Conservation (phyloP, 1,140 invertebrate genomes). For the Bombus consobrinus region DNA sequence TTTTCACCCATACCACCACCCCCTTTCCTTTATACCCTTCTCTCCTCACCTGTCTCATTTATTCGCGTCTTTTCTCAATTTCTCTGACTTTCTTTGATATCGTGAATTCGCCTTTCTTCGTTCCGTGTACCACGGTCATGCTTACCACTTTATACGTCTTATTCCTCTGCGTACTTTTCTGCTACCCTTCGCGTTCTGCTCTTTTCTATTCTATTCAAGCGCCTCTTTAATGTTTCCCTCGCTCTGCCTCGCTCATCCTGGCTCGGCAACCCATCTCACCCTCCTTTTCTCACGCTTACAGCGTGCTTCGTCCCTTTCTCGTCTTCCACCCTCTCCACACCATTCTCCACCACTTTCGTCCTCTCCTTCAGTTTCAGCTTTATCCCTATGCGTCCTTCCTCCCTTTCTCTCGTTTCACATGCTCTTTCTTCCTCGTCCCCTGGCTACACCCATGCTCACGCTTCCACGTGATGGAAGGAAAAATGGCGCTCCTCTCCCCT, state of each 20-base stretch:
- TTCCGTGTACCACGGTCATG: too few relatives aligned
- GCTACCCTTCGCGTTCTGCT: not conserved
- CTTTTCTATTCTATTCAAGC: not conserved
- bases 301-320: not conserved
- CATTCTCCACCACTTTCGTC: not conserved
- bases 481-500: conserved; percentile 13
- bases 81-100: not conserved
- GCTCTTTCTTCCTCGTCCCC: not conserved
- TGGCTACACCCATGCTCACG: not conserved
- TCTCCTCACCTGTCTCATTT: not conserved
- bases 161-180: not conserved
- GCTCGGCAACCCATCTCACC: not conserved
- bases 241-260: not conserved
- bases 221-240: not conserved
- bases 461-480: conserved; percentile 40
- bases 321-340: not conserved
- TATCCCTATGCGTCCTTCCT: not conserved
- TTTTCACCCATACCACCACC: not conserved
- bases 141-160: not conserved
- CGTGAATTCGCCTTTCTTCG: not conserved
- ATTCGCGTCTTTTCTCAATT: not conserved
- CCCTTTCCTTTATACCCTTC: not conserved
- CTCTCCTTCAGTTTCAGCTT: not conserved
- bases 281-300: not conserved
- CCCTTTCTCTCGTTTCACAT: not conserved